A percentile compares a stretch with the other conserved stretches of the same genome.
phyloP scores from a whole-genome alignment of 2,113 vertebrate genomes.

The Origma solitaria region DNA sequence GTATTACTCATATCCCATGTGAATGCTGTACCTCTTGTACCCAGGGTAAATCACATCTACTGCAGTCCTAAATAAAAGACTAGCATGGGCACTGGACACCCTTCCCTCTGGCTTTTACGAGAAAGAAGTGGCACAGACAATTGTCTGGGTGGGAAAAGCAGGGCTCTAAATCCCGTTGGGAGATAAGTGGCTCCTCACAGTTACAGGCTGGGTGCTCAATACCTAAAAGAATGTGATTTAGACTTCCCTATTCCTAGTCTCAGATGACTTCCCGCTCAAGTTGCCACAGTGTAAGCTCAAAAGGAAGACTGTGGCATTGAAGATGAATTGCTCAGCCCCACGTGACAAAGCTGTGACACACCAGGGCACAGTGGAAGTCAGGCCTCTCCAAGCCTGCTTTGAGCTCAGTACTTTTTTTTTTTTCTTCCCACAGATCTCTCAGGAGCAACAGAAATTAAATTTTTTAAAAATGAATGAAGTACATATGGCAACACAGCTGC shows the following conservation, averaged over 20 bases:
- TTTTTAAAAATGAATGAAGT: conserved; percentile 11
- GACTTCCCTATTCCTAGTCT: not conserved
- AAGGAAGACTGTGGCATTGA: not conserved
- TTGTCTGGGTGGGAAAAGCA: not conserved
- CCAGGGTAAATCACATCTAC: not conserved
- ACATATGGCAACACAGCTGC: conserved; percentile 48
- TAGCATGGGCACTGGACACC: not conserved
- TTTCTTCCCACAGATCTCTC: not conserved
- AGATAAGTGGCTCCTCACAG: not conserved
- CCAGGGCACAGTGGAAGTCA: not conserved
- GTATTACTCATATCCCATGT: not conserved
- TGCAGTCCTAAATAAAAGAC: not conserved
- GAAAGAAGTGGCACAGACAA: not conserved
- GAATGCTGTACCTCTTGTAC: not conserved
- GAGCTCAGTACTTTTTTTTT: not conserved
- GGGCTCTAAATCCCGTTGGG: not conserved
- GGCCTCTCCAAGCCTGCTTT: not conserved
- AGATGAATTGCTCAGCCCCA: not conserved
- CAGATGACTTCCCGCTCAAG: not conserved
- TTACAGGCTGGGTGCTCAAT: not conserved
- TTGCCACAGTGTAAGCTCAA: not conserved
- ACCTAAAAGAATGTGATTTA: not conserved
- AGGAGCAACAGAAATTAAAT: not conserved
- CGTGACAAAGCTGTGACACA: not conserved
- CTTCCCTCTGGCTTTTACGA: not conserved